Base-by-base conservation (phyloP, 1,140 invertebrate genomes). In the Formica selysi region DNA sequence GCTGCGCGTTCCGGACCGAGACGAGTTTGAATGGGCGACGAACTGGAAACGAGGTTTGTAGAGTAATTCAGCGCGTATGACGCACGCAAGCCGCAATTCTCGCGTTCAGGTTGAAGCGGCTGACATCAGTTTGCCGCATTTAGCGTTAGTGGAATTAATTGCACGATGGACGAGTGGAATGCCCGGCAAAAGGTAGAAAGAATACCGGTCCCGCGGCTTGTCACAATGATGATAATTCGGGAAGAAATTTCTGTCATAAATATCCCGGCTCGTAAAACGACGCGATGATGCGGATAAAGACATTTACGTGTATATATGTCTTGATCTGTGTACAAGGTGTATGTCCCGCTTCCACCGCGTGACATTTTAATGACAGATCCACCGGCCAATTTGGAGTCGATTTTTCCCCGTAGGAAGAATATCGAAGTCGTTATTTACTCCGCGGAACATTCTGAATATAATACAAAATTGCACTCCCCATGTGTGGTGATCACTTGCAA, bases 131-230 rank as follows among this genome's bases (percentile, higher is more conserved):
- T 76, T 68, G 62, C 48, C 73, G 78, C 44, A 32, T 89, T 80
- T 89, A 89, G 44, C 71, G 80, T 89, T 86, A 86, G 44, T 81
- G 51, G 87, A 84, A 90, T 87, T 90, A 90, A 90, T 89, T 90
- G 81, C 38, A 62, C 54, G 54, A 36, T 57, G 19, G 26, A 57
- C 41, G 41, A 44, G 59, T 36, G 16, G 16, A 64, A 54, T 54
- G 65, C 29, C 16, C n/a, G 61, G 19, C 73, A 51, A 19, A 19
- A 76, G 59, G 44, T 78, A 48, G 44, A 78, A 51, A 73, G 61
- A 65, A 80, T 51, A 68, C 64, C 59, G 70, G 62, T 22, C 48
- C 61, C 26, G 36, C 48, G 10, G 48, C n/a, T 71, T 48, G 67
- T 76, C 76, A 41, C 61, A 57, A 59, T 65, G 38, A 48, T 36